Percentiles rank a stretch among this genome's conserved stretches.
phyloP scores from a whole-genome alignment of 2,113 vertebrate species.

The Pelodiscus sinensis region DNA sequence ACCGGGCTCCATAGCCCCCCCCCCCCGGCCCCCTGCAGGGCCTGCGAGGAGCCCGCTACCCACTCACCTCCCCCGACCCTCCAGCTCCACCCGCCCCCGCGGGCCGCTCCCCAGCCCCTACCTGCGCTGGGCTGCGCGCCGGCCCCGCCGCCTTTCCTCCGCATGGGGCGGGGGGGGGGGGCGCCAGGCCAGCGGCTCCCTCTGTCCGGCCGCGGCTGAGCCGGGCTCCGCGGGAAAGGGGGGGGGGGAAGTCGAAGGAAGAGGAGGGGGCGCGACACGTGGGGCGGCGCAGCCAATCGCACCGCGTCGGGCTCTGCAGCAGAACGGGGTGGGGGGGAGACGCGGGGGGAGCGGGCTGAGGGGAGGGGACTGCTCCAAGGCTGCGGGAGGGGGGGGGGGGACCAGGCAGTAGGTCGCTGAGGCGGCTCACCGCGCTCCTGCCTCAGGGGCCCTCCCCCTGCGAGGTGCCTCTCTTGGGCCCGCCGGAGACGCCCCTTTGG shows the following conservation, averaged over 20 bases:
- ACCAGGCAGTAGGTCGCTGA: no score
- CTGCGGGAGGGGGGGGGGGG: no score
- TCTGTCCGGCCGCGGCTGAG: background rate
- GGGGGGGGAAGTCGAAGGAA: no score
- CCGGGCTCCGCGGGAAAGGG: background rate
- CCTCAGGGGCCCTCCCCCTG: background rate
- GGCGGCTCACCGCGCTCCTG: no score
- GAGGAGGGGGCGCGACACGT: background rate
- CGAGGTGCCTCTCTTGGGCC: no score
- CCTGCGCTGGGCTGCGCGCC: background rate
- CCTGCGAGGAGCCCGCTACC: background rate
- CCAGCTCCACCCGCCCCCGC: fast-evolving
- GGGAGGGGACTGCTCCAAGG: no score
- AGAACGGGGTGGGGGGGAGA: background rate
- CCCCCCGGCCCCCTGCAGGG: fast-evolving
- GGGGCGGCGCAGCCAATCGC: slow-evolving; percentile 7
- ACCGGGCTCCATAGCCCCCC: no score
- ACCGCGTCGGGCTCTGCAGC: background rate
- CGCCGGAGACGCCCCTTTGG: no score
- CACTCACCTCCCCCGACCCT: background rate
- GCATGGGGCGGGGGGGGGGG: background rate
- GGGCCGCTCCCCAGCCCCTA: no score
- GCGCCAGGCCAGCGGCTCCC: background rate
- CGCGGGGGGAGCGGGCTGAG: background rate
- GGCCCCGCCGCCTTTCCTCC: background rate